Conservation (phyloP, 2,797 vertebrate genomes). For the Xyrichtys novacula region DNA sequence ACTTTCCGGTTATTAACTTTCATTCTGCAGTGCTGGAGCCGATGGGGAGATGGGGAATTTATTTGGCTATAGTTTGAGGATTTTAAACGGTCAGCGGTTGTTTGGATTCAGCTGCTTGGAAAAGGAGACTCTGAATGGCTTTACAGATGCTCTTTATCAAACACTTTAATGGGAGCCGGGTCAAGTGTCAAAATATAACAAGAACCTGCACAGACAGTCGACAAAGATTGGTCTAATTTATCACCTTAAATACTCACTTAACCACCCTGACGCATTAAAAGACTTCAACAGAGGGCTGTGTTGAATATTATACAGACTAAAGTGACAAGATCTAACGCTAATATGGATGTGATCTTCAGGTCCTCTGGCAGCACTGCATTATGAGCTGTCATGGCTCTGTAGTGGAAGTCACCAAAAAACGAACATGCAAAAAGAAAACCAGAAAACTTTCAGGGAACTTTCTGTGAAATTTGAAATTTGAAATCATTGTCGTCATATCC, state of each 20-base stretch:
- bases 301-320: too few species aligned
- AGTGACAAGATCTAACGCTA: too few species aligned
- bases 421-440: too few species aligned
- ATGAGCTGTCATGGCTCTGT: too few species aligned
- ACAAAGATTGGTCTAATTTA: conserved; percentile 28
- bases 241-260: not conserved
- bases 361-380: too few species aligned
- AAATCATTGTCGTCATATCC: too few species aligned
- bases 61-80: conserved; percentile 48
- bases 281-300: too few species aligned
- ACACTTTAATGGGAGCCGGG: conserved; percentile 16
- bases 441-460: too few species aligned
- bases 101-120: conserved; percentile 48
- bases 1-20: conserved; percentile 74
- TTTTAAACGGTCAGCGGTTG: conserved; percentile 66
- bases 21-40: conserved; percentile 55
- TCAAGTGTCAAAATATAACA: conserved; percentile 34
- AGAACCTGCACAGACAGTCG: conserved; percentile 31
- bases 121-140: conserved; percentile 22
- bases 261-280: not conserved
- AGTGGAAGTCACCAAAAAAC: too few species aligned
- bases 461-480: too few species aligned
- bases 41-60: conserved; percentile 57
- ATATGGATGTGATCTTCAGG: too few species aligned
- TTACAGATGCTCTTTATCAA: conserved; percentile 53